Conservation (phyloP, 1,140 invertebrate genomes). For the Trichomalopsis sarcophagae region DNA sequence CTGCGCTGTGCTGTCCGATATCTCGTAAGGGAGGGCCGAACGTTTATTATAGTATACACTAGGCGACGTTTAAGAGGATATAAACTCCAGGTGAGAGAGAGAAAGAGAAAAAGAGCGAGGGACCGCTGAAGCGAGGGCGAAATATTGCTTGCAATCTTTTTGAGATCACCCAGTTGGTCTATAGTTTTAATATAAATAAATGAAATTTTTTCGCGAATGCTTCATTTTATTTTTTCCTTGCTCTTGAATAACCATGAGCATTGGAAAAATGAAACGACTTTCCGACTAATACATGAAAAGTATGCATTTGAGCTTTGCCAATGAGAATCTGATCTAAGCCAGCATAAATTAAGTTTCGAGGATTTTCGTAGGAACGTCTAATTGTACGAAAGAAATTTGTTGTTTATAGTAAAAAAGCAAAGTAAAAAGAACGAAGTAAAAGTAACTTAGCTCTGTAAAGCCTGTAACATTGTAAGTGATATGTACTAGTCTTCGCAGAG, state of each 20-base stretch:
- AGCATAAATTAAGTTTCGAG: not conserved
- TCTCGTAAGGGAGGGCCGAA: constrained; percentile 73
- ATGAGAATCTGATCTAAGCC: constrained; percentile 1
- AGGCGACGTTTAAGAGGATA: constrained; percentile 54
- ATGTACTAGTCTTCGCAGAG: constrained; percentile 43
- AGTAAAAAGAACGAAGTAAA: not conserved
- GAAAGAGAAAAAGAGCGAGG: constrained; percentile 44
- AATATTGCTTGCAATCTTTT: constrained; percentile 25
- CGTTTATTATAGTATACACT: constrained; percentile 60
- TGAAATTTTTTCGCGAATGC: not conserved
- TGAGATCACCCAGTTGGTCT: not conserved
- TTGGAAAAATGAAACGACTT: not conserved
- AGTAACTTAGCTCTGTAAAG: constrained; percentile 34
- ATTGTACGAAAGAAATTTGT: not conserved
- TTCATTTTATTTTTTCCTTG: not conserved
- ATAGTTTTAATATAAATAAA: constrained; percentile 47
- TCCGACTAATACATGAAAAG: not conserved
- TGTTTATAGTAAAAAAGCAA: constrained; percentile 21
- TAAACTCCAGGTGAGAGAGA: constrained; percentile 50
- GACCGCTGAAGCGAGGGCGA: constrained; percentile 47
- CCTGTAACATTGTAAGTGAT: constrained; percentile 44
- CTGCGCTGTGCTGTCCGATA: constrained; percentile 58
- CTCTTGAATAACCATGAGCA: not conserved
- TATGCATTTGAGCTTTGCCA: constrained; percentile 13
- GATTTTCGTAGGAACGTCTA: not conserved